A percentile compares a stretch with the other conserved stretches of the same genome.
Evolutionary conservation across 1,140 invertebrate species (phyloP).

Genomic region (Hydropsyche tenuis): DNA sequence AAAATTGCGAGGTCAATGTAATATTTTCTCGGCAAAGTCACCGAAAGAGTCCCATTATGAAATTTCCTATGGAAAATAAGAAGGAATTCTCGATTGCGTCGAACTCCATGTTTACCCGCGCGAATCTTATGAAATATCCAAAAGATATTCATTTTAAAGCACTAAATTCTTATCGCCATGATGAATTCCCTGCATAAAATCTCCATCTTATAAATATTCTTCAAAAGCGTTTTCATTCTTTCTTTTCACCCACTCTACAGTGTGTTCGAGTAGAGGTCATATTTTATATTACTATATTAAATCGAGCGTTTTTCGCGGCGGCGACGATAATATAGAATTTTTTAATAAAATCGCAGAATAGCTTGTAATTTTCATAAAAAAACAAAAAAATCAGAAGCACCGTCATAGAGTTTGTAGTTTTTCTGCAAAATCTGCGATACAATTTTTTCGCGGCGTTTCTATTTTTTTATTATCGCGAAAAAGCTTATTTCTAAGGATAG

Average conservation of each 20-base stretch:
- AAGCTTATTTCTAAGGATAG: constrained; percentile 6
- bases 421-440: neutral
- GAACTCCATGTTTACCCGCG: neutral
- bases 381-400: neutral
- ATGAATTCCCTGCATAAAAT: constrained; percentile 26
- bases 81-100: neutral
- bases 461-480: constrained; percentile 20
- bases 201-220: constrained; percentile 28
- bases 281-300: constrained; percentile 27
- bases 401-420: no score
- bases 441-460: neutral
- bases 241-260: constrained; percentile 13
- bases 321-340: neutral
- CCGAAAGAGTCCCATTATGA: no score
- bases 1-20: no score
- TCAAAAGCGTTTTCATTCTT: constrained; percentile 22
- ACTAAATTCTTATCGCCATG: constrained; percentile 23
- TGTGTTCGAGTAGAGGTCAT: constrained; percentile 1
- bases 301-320: constrained; percentile 6
- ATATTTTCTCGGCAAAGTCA: no score
- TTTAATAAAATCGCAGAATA: constrained; percentile 9
- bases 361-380: constrained; percentile 1
- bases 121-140: constrained; percentile 18
- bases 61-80: neutral
- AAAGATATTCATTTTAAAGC: constrained; percentile 28